phyloP scores from a whole-genome alignment of 2,797 vertebrate species.

The Spinus pinus region DNA sequence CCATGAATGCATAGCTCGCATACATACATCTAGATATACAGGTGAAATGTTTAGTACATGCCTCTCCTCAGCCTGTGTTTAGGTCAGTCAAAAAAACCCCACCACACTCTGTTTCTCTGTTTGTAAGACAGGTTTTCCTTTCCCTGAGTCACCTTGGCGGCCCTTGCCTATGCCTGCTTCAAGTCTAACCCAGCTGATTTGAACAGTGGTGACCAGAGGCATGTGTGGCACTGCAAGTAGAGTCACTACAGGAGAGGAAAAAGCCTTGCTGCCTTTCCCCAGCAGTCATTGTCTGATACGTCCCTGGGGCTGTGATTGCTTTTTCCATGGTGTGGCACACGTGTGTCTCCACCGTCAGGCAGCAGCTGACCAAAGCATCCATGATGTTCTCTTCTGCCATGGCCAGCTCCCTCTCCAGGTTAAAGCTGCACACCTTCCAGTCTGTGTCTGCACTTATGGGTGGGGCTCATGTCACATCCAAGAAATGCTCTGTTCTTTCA shows the following conservation, averaged over 20 bases:
- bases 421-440: not conserved
- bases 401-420: not conserved
- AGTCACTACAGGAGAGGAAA: accelerated
- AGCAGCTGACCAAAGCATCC: not conserved
- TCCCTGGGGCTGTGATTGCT: not conserved
- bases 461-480: not conserved
- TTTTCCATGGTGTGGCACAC: not conserved
- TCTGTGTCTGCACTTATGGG: not conserved
- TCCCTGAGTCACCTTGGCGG: not conserved
- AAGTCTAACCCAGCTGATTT: not conserved
- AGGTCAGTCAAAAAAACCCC: not conserved
- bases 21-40: not conserved
- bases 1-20: not conserved
- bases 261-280: not conserved
- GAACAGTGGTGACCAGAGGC: not conserved
- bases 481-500: not conserved
- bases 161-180: accelerated
- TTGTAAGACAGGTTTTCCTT: not conserved
- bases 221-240: not conserved
- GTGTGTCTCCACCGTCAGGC: accelerated
- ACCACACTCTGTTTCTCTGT: not conserved
- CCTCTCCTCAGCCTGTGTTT: not conserved
- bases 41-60: accelerated
- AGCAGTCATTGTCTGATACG: not conserved
- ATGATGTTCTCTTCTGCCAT: not conserved